A percentile compares a stretch with the other conserved stretches of the same genome.
phyloP scores from a whole-genome alignment of 2,797 vertebrate genomes.

The Phataginus tetradactyla region DNA sequence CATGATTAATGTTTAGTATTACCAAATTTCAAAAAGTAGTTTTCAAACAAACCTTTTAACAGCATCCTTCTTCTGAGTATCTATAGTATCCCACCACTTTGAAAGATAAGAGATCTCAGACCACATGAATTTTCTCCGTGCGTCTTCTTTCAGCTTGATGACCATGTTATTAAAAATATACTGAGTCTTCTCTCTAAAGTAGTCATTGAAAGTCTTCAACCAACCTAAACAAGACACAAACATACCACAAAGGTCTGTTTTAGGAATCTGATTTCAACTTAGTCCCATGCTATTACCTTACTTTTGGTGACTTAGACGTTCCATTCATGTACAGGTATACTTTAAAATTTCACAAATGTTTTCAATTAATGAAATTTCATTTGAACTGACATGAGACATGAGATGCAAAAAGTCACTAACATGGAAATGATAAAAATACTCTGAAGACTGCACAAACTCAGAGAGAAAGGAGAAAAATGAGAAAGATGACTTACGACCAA shows the following conservation, averaged over 20 bases:
- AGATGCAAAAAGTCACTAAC: constrained; percentile 27
- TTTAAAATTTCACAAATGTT: constrained; percentile 36
- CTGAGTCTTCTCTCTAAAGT: constrained; percentile 94
- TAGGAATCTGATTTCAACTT: constrained; percentile 46
- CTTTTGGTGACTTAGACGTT: constrained; percentile 12
- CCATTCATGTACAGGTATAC: constrained; percentile 9
- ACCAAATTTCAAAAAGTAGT: constrained; percentile 49
- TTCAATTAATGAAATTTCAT: constrained; percentile 47
- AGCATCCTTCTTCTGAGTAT: constrained; percentile 91
- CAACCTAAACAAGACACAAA: constrained; percentile 89
- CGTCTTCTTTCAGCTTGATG: constrained; percentile 92
- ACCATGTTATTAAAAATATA: constrained; percentile 96
- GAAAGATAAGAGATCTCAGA: constrained; percentile 95
- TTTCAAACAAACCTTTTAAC: constrained; percentile 91
- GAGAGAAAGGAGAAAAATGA: constrained; percentile 11
- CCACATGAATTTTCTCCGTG: constrained; percentile 94
- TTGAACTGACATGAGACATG: neutral
- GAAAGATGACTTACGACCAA: neutral
- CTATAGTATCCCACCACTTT: constrained; percentile 94
- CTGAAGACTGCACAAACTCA: constrained; percentile 31
- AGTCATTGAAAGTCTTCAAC: constrained; percentile 96
- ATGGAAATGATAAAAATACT: neutral
- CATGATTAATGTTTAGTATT: constrained; percentile 30
- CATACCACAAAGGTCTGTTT: constrained; percentile 71
- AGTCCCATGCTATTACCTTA: constrained; percentile 40